These are phyloP conservation scores for Agriopis aurantiaria DNA, from an alignment of 2,888 invertebrate species.

Conservation along the genomic window DNA sequence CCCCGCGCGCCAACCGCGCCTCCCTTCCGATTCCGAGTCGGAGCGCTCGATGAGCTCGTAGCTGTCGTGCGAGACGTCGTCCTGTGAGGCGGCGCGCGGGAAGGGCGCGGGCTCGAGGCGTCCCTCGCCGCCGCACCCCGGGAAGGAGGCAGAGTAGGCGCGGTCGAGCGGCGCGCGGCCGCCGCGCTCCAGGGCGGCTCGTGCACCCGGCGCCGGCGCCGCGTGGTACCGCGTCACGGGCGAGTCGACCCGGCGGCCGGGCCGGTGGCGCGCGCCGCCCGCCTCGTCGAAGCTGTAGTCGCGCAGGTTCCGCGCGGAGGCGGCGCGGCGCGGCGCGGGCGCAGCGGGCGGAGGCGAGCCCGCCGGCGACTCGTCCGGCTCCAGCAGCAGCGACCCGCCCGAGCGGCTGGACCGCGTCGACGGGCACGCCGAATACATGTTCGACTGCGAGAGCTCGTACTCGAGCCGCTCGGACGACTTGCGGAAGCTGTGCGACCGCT, in stretches of 20 bases:
- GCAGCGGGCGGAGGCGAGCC: slow-evolving; percentile 38
- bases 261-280: slow-evolving; percentile 86
- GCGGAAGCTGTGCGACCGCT: slow-evolving; percentile 78
- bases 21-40: slow-evolving; percentile 86
- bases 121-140: slow-evolving; percentile 91
- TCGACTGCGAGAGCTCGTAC: slow-evolving; percentile 85
- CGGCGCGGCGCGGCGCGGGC: slow-evolving; percentile 84
- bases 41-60: slow-evolving; percentile 94
- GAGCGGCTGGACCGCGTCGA: slow-evolving; percentile 73
- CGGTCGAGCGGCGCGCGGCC: slow-evolving; percentile 85
- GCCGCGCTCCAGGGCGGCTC: slow-evolving; percentile 51
- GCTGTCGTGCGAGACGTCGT: slow-evolving; percentile 95
- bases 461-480: slow-evolving; percentile 83
- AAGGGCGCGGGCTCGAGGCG: slow-evolving; percentile 88
- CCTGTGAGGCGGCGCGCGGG: slow-evolving; percentile 91
- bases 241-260: slow-evolving; percentile 64
- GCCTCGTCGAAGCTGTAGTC: slow-evolving; percentile 91
- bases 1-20: slow-evolving; percentile 60
- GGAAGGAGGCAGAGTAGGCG: slow-evolving; percentile 94
- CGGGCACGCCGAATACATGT: slow-evolving; percentile 84
- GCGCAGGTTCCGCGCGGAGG: slow-evolving; percentile 92
- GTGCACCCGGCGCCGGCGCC: slow-evolving; percentile 78
- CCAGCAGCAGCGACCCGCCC: slow-evolving; percentile 67
- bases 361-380: slow-evolving; percentile 54
- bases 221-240: slow-evolving; percentile 75